Evolutionary conservation across 37 sponge, comb jelly and placozoan species (phyloP).

Genomic region (Cliona cf. orientalis): DNA sequence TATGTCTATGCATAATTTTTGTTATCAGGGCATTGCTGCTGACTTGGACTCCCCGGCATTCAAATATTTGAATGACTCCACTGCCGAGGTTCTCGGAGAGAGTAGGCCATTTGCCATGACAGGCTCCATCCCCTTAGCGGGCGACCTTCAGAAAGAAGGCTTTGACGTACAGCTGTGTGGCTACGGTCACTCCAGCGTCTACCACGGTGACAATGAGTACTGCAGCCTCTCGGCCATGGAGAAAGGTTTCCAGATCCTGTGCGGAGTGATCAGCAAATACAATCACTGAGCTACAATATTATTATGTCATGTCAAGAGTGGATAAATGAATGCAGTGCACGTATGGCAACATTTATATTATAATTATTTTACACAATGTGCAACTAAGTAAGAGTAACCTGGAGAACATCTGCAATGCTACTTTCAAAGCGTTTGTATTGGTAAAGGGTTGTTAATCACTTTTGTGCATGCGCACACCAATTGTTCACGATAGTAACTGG

Average conservation of each 20-base stretch:
- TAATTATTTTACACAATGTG: no score
- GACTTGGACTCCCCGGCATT: conserved; percentile 67
- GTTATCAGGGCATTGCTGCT: conserved; percentile 71
- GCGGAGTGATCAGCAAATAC: conserved; percentile 47
- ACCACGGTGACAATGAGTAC: conserved; percentile 90
- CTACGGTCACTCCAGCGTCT: conserved; percentile 77
- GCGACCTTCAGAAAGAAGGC: conserved; percentile 72
- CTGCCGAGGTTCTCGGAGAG: conserved; percentile 66
- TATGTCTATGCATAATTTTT: no score
- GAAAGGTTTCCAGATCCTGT: conserved; percentile 73
- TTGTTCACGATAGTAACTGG: no score
- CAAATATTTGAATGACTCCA: conserved; percentile 49
- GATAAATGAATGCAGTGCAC: no score
- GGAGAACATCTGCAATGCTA: no score
- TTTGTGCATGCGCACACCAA: no score
- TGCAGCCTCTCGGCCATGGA: conserved; percentile 71
- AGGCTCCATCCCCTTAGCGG: conserved; percentile 78
- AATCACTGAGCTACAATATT: conserved; percentile 30
- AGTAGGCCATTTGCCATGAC: conserved; percentile 69
- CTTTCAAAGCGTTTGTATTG: no score
- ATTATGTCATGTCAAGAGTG: no score
- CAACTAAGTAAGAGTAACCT: no score
- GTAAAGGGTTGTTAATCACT: no score
- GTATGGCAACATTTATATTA: no score
- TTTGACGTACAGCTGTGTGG: conserved; percentile 80